These are phyloP conservation scores for Neelides sp. DNA, from an alignment of 1,140 invertebrate species.

Conservation along the genomic window DNA sequence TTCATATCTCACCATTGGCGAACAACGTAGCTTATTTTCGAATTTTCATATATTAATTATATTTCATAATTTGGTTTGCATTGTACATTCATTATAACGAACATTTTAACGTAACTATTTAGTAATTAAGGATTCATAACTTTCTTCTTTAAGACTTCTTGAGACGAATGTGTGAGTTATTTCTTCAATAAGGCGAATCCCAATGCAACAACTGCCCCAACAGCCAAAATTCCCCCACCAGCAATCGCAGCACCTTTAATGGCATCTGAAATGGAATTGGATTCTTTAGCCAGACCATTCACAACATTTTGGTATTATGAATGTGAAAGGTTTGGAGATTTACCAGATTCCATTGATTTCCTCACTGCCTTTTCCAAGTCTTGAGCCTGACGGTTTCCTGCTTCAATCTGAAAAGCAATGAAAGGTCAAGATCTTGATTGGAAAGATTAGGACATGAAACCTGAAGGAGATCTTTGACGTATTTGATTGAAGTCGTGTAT, in stretches of 20 bases:
- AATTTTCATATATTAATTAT: no score
- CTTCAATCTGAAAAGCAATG: slow-evolving; percentile 51
- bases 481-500: slow-evolving; percentile 68
- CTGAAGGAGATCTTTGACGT: slow-evolving; percentile 63
- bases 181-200: slow-evolving; percentile 27
- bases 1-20: no score
- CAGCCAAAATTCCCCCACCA: slow-evolving; percentile 20
- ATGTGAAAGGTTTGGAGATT: slow-evolving; percentile 1
- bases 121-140: not conserved
- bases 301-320: not conserved
- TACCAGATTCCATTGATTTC: slow-evolving; percentile 73
- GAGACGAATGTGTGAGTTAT: not conserved
- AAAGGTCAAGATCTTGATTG: not conserved
- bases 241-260: slow-evolving; percentile 29
- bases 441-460: slow-evolving; percentile 5
- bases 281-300: not conserved
- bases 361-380: slow-evolving; percentile 65
- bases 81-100: no score
- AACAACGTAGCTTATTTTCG: no score
- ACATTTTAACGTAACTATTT: no score
- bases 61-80: no score
- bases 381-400: slow-evolving; percentile 77
- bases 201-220: slow-evolving; percentile 23
- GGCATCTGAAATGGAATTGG: slow-evolving; percentile 15
- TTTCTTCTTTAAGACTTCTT: not conserved